phyloP scores from a whole-genome alignment of 2,797 vertebrate species.

The Tokudaia tokunoshimensis region DNA sequence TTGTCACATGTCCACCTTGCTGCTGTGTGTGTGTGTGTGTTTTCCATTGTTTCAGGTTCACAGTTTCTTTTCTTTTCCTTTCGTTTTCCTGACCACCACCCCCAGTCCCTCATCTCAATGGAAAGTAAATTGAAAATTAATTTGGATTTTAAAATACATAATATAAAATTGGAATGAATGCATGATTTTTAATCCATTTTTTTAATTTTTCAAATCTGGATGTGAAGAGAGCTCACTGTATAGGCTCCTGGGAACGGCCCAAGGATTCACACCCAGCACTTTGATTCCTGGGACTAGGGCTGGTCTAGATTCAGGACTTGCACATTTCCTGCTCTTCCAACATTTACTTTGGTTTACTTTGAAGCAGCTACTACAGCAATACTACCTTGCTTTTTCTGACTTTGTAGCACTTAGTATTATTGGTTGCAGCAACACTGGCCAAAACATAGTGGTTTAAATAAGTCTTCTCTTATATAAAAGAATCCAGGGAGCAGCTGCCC shows the following conservation, averaged over 20 bases:
- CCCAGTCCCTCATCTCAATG: not conserved
- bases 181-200: not conserved
- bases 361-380: not conserved
- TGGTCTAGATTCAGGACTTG: not conserved
- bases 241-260: not conserved
- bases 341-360: not conserved
- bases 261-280: not conserved
- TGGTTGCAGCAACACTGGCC: not conserved
- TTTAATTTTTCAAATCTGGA: not conserved
- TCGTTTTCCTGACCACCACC: not conserved
- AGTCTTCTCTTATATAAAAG: not conserved
- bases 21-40: not conserved
- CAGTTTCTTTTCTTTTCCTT: not conserved
- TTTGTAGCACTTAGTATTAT: not conserved
- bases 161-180: conserved; percentile 27
- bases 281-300: not conserved
- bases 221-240: not conserved
- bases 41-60: not conserved
- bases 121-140: conserved; percentile 20
- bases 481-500: not conserved
- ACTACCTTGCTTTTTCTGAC: not conserved
- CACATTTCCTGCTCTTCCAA: not conserved
- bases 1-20: not conserved
- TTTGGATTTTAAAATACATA: conserved; percentile 20
- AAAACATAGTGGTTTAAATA: not conserved